Evolutionary conservation across 2,797 vertebrate species (phyloP).

Genomic region (Oryzias sinensis): DNA sequence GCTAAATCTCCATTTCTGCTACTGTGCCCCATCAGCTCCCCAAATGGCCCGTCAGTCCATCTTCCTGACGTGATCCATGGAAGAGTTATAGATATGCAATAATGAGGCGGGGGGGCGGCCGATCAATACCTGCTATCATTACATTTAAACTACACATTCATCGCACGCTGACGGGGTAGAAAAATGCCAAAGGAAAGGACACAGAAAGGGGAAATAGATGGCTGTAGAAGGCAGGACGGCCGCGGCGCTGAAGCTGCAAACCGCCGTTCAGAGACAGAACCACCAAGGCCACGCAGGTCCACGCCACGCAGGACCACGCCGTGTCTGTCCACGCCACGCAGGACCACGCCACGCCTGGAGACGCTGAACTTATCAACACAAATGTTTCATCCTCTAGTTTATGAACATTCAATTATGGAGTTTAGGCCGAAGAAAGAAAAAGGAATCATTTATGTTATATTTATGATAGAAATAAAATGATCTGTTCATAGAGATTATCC

Average conservation of each 20-base stretch:
- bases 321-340: no score
- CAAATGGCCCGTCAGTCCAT: slow-evolving; percentile 77
- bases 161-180: slow-evolving; percentile 64
- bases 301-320: no score
- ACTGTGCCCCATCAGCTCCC: slow-evolving; percentile 72
- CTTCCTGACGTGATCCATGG: slow-evolving; percentile 48
- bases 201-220: slow-evolving; percentile 64
- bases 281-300: slow-evolving; percentile 2
- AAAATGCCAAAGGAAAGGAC: slow-evolving; percentile 74
- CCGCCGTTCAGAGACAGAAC: slow-evolving; percentile 46
- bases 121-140: slow-evolving; percentile 75
- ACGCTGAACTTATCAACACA: no score
- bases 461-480: no score
- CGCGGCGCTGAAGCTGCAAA: slow-evolving; percentile 60
- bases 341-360: no score
- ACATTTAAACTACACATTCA: slow-evolving; percentile 72
- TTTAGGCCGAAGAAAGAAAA: no score
- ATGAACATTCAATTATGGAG: no score
- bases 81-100: slow-evolving; percentile 80
- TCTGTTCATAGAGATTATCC: no score
- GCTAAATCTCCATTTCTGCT: slow-evolving; percentile 74
- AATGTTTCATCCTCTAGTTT: no score
- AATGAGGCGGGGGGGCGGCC: slow-evolving; percentile 65
- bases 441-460: no score
- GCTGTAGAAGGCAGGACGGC: slow-evolving; percentile 56